Evolutionary conservation across 2,888 invertebrate species (phyloP).

Genomic region (Chrysolina haemoptera): DNA sequence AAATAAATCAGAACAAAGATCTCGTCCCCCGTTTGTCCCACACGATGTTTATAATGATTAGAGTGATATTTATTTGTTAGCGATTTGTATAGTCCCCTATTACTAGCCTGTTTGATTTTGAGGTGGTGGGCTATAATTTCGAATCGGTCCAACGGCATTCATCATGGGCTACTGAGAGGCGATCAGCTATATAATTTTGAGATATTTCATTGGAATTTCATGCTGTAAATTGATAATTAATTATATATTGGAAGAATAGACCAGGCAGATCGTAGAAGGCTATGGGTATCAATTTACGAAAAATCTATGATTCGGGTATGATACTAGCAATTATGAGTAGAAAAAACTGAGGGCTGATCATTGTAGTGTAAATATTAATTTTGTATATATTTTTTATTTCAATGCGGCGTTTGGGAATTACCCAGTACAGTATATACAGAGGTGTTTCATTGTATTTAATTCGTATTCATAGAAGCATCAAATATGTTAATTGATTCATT

Average conservation of each 20-base stretch:
- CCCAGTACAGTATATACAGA: background rate
- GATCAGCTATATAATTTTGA: constrained; percentile 37
- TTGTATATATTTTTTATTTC: background rate
- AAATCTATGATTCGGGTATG: constrained; percentile 9
- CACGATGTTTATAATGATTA: constrained; percentile 15
- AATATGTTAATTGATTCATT: no score
- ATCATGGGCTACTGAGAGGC: constrained; percentile 39
- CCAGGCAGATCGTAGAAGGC: background rate
- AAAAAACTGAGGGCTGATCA: background rate
- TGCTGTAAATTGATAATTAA: constrained; percentile 43
- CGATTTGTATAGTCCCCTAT: constrained; percentile 19
- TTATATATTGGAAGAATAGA: constrained; percentile 34
- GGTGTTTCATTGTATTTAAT: background rate
- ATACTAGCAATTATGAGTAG: constrained; percentile 27
- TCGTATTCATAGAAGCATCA: no score
- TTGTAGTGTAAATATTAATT: background rate
- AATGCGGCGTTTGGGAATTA: background rate
- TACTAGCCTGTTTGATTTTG: constrained; percentile 14
- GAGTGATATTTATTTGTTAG: constrained; percentile 35
- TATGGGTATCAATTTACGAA: constrained; percentile 14
- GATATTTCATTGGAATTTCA: constrained; percentile 39
- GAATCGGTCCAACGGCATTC: constrained; percentile 9
- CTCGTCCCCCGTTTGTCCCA: constrained; percentile 20
- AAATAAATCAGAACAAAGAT: constrained; percentile 20
- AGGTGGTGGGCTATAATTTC: constrained; percentile 23